A percentile compares a stretch with the other conserved stretches of the same genome.
Conservation (phyloP, 2,113 vertebrate species). For the Egretta garzetta region DNA sequence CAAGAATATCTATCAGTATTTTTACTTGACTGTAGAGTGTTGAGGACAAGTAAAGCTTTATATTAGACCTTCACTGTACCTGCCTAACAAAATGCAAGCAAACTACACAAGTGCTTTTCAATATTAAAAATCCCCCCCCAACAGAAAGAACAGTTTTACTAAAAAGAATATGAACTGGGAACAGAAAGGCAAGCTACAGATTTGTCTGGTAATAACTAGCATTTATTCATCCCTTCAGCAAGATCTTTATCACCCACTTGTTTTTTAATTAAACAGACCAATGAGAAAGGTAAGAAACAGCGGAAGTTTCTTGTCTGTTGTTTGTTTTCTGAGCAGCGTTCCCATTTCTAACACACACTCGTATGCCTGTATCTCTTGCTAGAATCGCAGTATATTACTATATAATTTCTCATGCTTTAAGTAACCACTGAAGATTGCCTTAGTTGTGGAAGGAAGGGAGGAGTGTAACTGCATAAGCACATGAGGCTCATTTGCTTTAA, state of each 20-base stretch:
- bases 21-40: neutral
- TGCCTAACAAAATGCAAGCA: neutral
- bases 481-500: slow-evolving; percentile 43
- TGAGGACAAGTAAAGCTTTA: neutral
- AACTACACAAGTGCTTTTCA: neutral
- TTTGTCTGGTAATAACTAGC: neutral
- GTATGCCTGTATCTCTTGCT: neutral
- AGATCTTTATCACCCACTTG: slow-evolving; percentile 54
- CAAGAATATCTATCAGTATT: neutral
- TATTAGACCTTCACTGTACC: neutral
- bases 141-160: neutral
- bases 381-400: slow-evolving; percentile 20
- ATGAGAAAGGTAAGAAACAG: slow-evolving; percentile 37
- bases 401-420: slow-evolving; percentile 28
- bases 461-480: slow-evolving; percentile 20
- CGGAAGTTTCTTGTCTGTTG: slow-evolving; percentile 6
- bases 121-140: neutral
- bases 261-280: slow-evolving; percentile 51
- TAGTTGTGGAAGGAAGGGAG: slow-evolving; percentile 36
- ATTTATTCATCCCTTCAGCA: slow-evolving; percentile 32
- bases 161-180: neutral
- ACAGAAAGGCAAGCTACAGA: neutral
- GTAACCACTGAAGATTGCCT: slow-evolving; percentile 34
- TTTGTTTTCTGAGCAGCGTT: slow-evolving; percentile 17
- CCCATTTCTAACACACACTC: slow-evolving; percentile 5